phyloP scores from a whole-genome alignment of 2,888 invertebrate species.

The Argyresthia albistria region DNA sequence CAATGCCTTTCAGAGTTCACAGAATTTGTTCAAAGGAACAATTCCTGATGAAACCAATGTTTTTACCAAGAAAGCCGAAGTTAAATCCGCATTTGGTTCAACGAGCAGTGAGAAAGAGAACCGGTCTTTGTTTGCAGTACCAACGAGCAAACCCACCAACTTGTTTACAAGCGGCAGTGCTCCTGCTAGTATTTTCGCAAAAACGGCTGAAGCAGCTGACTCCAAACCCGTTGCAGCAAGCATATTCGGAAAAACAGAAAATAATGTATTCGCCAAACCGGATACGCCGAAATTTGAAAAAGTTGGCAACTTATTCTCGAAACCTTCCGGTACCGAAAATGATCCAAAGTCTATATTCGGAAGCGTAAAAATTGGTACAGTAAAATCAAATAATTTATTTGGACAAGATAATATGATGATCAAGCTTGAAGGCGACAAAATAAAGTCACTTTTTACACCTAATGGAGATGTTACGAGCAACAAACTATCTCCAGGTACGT shows the following conservation, averaged over 20 bases:
- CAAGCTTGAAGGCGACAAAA: conserved; percentile 4
- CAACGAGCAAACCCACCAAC: background rate
- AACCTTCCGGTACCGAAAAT: conserved; percentile 18
- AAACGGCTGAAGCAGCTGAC: background rate
- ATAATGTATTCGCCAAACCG: conserved; percentile 16
- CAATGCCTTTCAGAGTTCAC: conserved; percentile 15
- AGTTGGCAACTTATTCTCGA: conserved; percentile 34
- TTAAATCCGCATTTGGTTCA: conserved; percentile 20
- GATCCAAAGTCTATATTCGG: conserved; percentile 36
- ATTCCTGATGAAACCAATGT: background rate
- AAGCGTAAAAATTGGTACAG: conserved; percentile 20
- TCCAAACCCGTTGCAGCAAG: conserved; percentile 10
- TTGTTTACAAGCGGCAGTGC: background rate
- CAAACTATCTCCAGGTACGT: conserved; percentile 39
- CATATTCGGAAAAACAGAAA: background rate
- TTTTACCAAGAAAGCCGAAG: background rate
- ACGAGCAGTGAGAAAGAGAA: background rate
- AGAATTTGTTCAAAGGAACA: conserved; percentile 6
- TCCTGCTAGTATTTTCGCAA: background rate
- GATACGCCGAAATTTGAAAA: conserved; percentile 23
- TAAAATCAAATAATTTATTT: conserved; percentile 22
- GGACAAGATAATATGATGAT: conserved; percentile 17
- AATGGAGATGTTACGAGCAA: conserved; percentile 25
- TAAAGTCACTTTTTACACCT: conserved; percentile 21
- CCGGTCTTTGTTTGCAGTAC: background rate